Evolutionary conservation across 2,113 vertebrate genomes (phyloP).

Genomic region (Ancistrus triradiatus): DNA sequence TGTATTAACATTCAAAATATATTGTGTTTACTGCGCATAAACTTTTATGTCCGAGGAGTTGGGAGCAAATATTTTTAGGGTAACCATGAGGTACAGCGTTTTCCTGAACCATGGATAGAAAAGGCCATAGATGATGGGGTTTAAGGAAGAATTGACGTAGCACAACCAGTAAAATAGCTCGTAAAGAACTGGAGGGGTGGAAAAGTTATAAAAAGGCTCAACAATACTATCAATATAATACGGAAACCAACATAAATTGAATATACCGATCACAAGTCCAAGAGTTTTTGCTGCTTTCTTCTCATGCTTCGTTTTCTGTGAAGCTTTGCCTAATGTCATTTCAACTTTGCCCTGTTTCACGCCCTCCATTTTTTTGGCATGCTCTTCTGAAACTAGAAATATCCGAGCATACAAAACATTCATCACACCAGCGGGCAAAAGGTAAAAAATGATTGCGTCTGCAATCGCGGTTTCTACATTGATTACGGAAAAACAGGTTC

Average conservation of each 20-base stretch:
- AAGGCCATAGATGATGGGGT: slow-evolving; percentile 54
- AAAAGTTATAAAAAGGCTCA: slow-evolving; percentile 48
- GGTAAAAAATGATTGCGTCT: slow-evolving; percentile 30
- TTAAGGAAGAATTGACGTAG: slow-evolving; percentile 52
- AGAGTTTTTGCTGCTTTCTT: slow-evolving; percentile 55
- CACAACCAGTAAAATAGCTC: slow-evolving; percentile 49
- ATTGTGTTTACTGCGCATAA: not conserved
- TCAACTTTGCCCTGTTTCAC: slow-evolving; percentile 15
- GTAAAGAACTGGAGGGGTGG: slow-evolving; percentile 44
- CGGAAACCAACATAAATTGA: slow-evolving; percentile 50
- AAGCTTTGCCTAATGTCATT: not conserved
- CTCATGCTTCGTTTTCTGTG: slow-evolving; percentile 34
- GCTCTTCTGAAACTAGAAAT: slow-evolving; percentile 44
- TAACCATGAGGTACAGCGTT: slow-evolving; percentile 45
- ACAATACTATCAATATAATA: slow-evolving; percentile 44
- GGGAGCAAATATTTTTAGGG: slow-evolving; percentile 46
- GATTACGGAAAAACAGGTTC: slow-evolving; percentile 41
- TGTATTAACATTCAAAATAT: not conserved
- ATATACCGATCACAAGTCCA: slow-evolving; percentile 46
- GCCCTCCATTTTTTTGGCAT: slow-evolving; percentile 36
- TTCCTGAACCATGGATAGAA: slow-evolving; percentile 58
- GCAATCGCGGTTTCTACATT: slow-evolving; percentile 31
- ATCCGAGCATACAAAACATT: slow-evolving; percentile 49
- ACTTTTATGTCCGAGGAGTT: slow-evolving; percentile 46
- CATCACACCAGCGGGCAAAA: slow-evolving; percentile 46